Base-by-base conservation (phyloP, 2,888 invertebrate species). In the Parascotia fuliginaria region DNA sequence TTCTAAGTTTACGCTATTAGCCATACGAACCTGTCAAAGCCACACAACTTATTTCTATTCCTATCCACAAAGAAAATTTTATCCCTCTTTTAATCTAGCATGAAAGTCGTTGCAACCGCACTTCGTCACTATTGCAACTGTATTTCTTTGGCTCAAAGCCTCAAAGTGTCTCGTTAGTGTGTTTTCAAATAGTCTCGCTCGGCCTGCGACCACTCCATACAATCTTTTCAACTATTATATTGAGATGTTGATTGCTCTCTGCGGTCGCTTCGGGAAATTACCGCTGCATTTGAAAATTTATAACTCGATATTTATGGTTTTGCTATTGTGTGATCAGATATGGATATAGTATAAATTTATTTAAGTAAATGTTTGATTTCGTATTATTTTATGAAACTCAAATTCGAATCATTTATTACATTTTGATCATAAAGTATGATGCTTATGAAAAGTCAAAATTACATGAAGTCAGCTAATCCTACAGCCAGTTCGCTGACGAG, bases 101-200 rank as follows among this genome's bases (percentile, higher is more conserved):
- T 14, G 44, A 19, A 47, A 37, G 19, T 11, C 48, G 22, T 42
- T 29, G 32, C 41, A 49, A 49, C 37, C 49, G 34, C 42, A 48
- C 47, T 28, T 51, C 36, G 54, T 48, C 49, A 56, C 39, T 55
- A 50, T 42, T 39, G 41, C 53, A 43, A 58, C 57, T 44, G 42
- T 46, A 56, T 72, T 64, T 70, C 60, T 63, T 64, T 60, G 24
- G 42, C 58, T 64, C 46, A 56, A 59, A 70, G 75, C 70, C 66
- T 73, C 42, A 73, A 76, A 84, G 82, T 82, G 76, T 76, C 83
- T 87, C 87, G 83, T 87, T 87, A 87, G 85, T 65, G 69, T 81
- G 81, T 81, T 82, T 83, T 82, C 77, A 80, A 81, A 83, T 82
- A 81, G 79, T 77, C 74, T 67, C 75, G 79, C 60, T 50, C 40